Percentiles rank a stretch among this genome's conserved stretches.
Conservation (phyloP, 35 echinoderm and acorn worm genomes). For the Patiria miniata region DNA sequence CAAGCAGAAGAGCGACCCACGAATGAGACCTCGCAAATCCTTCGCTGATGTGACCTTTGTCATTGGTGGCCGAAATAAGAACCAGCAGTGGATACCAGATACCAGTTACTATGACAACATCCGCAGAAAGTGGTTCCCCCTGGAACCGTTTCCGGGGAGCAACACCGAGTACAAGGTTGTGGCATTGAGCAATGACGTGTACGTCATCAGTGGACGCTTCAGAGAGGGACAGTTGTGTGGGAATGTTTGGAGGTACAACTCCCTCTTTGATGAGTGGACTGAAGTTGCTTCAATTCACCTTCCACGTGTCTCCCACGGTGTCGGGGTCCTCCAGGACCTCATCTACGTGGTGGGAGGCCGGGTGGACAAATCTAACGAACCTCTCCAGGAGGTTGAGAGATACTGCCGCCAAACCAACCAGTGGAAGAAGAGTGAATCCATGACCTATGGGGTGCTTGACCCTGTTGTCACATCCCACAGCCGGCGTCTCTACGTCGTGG, state of each 20-base stretch:
- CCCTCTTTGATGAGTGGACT: constrained; percentile 88
- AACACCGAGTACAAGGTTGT: constrained; percentile 83
- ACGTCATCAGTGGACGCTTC: constrained; percentile 78
- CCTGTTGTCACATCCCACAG: constrained; percentile 89
- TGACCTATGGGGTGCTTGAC: constrained; percentile 92
- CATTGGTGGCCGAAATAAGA: constrained; percentile 81
- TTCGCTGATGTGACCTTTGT: constrained; percentile 93
- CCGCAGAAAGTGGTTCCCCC: constrained; percentile 82
- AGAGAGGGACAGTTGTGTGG: constrained; percentile 63
- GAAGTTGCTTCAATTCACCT: constrained; percentile 39
- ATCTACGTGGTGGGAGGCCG: constrained; percentile 91
- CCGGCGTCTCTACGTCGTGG: constrained; percentile 86
- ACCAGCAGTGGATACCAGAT: constrained; percentile 87
- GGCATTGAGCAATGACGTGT: constrained; percentile 81
- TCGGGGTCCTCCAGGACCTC: constrained; percentile 82
- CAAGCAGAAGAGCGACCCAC: constrained; percentile 62
- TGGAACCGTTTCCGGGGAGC: constrained; percentile 68
- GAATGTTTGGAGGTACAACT: constrained; percentile 89
- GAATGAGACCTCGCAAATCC: constrained; percentile 69
- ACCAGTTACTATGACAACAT: constrained; percentile 87
- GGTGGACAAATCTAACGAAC: constrained; percentile 52
- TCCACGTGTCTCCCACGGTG: constrained; percentile 72
- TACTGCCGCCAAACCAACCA: constrained; percentile 73
- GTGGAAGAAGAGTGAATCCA: constrained; percentile 86
- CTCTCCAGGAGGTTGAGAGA: constrained; percentile 74